Percentiles rank a stretch among this genome's conserved stretches.
phyloP scores from a whole-genome alignment of 2,113 vertebrate species.

The Podarcis cretensis region DNA sequence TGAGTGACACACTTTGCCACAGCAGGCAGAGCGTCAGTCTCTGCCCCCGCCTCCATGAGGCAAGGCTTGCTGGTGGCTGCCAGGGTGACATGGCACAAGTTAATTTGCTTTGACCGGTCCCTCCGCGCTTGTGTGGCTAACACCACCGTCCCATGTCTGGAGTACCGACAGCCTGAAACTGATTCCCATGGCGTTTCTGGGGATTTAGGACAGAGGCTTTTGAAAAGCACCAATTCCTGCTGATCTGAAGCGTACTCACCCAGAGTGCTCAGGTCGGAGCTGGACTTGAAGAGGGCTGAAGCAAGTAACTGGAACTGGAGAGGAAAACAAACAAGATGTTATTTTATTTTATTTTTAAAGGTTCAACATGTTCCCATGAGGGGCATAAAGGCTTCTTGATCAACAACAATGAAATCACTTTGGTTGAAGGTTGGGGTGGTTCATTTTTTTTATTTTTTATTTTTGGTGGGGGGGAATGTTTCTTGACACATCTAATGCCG shows the following conservation, averaged over 20 bases:
- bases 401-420: neutral
- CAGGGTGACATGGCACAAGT: constrained; percentile 52
- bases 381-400: neutral
- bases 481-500: neutral
- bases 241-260: constrained; percentile 80
- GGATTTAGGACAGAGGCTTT: neutral
- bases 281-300: constrained; percentile 95
- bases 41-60: neutral
- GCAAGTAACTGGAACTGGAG: constrained; percentile 96
- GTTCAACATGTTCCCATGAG: constrained; percentile 34
- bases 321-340: neutral
- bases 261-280: constrained; percentile 94
- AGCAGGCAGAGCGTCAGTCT: constrained; percentile 41
- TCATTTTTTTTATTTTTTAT: neutral
- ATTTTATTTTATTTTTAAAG: no score
- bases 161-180: constrained; percentile 48
- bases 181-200: constrained; percentile 4
- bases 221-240: constrained; percentile 14
- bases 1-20: constrained; percentile 48
- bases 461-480: neutral
- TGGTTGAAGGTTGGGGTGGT: no score
- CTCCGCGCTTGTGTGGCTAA: constrained; percentile 52
- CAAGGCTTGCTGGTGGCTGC: constrained; percentile 48
- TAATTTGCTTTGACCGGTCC: constrained; percentile 55
- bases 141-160: constrained; percentile 14